These are phyloP conservation scores for Acromyrmex echinatior DNA, from an alignment of 1,140 invertebrate genomes.

Conservation along the genomic window DNA sequence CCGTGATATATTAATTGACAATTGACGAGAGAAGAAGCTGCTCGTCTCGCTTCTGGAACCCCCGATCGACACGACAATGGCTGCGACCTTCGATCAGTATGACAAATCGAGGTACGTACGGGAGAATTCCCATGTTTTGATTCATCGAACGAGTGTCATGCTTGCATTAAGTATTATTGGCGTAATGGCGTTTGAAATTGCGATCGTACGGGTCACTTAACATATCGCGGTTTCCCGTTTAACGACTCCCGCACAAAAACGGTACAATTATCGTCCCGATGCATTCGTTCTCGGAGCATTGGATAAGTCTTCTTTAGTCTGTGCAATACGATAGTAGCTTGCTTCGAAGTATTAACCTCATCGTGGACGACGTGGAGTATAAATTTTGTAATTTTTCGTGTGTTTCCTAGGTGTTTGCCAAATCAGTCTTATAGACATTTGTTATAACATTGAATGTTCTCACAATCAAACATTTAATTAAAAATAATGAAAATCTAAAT, in stretches of 20 bases:
- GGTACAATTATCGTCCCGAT: background rate
- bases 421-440: background rate
- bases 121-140: constrained; percentile 36
- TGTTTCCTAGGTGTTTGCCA: too few species aligned
- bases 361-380: background rate
- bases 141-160: constrained; percentile 6
- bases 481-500: background rate
- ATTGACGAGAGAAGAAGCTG: constrained; percentile 67
- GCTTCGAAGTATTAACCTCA: background rate
- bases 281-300: background rate
- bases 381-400: background rate
- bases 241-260: background rate
- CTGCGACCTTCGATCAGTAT: constrained; percentile 91
- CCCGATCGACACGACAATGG: constrained; percentile 84
- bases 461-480: background rate
- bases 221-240: background rate
- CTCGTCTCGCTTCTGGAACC: constrained; percentile 40
- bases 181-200: constrained; percentile 16
- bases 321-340: constrained; percentile 8
- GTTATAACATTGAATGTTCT: background rate
- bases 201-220: background rate
- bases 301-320: constrained; percentile 25
- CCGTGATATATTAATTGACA: constrained; percentile 67
- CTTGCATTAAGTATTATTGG: background rate
- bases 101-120: constrained; percentile 89